phyloP scores from a whole-genome alignment of 2,113 vertebrate genomes.

The Channa argus region DNA sequence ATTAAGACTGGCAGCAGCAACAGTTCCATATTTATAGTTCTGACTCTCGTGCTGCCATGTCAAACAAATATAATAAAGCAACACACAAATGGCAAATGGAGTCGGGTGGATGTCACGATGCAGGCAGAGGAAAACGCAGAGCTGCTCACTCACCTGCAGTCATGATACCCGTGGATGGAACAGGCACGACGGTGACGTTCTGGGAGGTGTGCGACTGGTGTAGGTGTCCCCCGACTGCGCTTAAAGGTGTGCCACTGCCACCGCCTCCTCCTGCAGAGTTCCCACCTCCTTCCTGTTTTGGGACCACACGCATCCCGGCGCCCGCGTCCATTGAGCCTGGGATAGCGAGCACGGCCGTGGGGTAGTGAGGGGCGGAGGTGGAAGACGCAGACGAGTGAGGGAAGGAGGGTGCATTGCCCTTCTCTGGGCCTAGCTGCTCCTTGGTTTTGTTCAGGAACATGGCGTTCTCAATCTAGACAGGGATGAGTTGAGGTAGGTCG shows the following conservation, averaged over 20 bases:
- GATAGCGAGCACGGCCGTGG: conserved; percentile 84
- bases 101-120: background rate
- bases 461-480: conserved; percentile 92
- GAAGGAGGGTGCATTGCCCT: conserved; percentile 76
- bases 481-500: conserved; percentile 11
- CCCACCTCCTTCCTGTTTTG: conserved; percentile 84
- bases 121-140: background rate
- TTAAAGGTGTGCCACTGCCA: conserved; percentile 69
- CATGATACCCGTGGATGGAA: conserved; percentile 95
- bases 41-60: background rate
- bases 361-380: conserved; percentile 73
- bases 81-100: background rate
- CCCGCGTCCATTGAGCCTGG: conserved; percentile 86
- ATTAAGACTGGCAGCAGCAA: conserved; percentile 6
- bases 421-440: conserved; percentile 94
- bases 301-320: conserved; percentile 80
- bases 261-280: conserved; percentile 76
- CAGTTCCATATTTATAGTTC: conserved; percentile 20
- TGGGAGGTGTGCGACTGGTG: conserved; percentile 93
- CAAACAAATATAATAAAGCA: background rate
- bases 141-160: conserved; percentile 86
- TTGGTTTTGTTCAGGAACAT: conserved; percentile 99
- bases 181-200: conserved; percentile 96
- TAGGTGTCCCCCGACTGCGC: conserved; percentile 86
- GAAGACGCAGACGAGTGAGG: conserved; percentile 73